Evolutionary conservation across 2,888 invertebrate species (phyloP).

Genomic region (Eristalis arbustorum): DNA sequence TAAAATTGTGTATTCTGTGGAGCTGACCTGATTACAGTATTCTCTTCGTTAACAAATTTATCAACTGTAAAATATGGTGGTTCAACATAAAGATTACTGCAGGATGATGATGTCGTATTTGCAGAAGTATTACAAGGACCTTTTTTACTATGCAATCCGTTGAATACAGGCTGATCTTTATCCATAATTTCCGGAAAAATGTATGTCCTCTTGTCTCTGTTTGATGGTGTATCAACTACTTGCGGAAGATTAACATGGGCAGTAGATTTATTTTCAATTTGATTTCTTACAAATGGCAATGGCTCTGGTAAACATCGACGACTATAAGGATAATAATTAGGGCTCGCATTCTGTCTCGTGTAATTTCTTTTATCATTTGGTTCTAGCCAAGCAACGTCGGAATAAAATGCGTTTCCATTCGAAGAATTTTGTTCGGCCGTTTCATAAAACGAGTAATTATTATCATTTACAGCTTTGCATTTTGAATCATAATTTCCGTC

Average conservation of each 20-base stretch:
- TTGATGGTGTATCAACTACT: background rate
- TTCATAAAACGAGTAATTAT: constrained; percentile 7
- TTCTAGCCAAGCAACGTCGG: background rate
- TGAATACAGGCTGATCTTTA: background rate
- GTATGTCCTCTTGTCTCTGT: background rate
- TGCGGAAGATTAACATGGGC: background rate
- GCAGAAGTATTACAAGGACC: background rate
- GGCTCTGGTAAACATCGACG: background rate
- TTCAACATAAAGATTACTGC: constrained; percentile 50
- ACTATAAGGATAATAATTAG: background rate
- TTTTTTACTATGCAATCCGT: background rate
- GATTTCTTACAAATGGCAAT: background rate
- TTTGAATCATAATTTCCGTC: background rate
- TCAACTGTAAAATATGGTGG: constrained; percentile 63
- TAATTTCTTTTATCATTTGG: background rate
- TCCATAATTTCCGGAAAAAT: background rate
- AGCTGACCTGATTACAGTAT: background rate
- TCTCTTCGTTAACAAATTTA: constrained; percentile 48
- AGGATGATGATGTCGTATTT: constrained; percentile 5
- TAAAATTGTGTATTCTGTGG: background rate
- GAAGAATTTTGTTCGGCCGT: background rate
- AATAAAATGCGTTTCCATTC: background rate
- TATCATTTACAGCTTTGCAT: background rate
- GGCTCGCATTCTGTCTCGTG: background rate
- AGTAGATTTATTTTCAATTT: background rate